phyloP scores from a whole-genome alignment of 2,113 vertebrate genomes.

The Nymphicus hollandicus region DNA sequence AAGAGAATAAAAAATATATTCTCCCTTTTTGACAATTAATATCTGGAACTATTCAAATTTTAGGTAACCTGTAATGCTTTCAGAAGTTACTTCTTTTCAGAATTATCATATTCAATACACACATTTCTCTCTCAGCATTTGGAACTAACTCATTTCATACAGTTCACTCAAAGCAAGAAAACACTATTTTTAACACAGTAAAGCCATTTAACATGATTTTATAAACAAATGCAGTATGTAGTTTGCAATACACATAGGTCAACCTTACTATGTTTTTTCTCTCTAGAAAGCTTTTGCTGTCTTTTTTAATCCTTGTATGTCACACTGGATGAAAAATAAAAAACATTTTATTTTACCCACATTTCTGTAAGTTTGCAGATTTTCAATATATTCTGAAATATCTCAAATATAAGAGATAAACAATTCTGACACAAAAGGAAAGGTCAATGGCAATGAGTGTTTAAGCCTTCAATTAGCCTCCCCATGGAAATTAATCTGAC shows the following conservation, averaged over 20 bases:
- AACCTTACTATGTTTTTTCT: background rate
- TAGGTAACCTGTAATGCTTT: background rate
- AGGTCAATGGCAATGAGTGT: background rate
- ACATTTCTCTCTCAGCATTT: background rate
- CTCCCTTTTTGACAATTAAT: background rate
- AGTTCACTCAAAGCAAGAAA: background rate
- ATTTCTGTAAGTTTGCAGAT: background rate
- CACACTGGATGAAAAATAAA: background rate
- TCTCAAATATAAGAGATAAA: conserved; percentile 3
- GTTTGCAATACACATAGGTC: background rate
- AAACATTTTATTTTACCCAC: background rate
- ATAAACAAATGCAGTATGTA: background rate
- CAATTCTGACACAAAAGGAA: background rate
- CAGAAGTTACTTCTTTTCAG: background rate
- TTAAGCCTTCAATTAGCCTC: background rate
- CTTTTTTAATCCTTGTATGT: background rate
- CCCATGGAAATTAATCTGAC: background rate
- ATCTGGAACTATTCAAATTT: background rate
- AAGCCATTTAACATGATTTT: background rate
- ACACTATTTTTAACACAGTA: background rate
- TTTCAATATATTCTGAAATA: background rate
- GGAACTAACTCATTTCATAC: background rate
- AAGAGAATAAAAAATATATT: background rate
- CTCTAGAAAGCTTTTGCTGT: background rate
- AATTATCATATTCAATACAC: background rate